A percentile compares a stretch with the other conserved stretches of the same genome.
Evolutionary conservation across 1,140 invertebrate species (phyloP).

Genomic region (Euura lappo): DNA sequence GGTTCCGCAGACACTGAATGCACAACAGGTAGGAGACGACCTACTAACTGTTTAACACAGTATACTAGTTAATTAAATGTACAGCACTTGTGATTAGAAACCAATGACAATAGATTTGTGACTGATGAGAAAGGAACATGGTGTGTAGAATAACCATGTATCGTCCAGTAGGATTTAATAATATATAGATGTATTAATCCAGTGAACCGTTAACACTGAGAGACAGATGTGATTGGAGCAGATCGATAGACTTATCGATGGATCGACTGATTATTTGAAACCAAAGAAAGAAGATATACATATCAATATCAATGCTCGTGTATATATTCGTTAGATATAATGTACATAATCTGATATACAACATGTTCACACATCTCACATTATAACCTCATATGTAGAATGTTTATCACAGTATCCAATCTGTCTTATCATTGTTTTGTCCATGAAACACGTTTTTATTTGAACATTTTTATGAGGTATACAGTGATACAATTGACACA

Average conservation of each 20-base stretch:
- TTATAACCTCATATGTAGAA: slow-evolving; percentile 62
- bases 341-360: slow-evolving; percentile 51
- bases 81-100: slow-evolving; percentile 58
- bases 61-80: slow-evolving; percentile 50
- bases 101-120: slow-evolving; percentile 10
- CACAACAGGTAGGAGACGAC: slow-evolving; percentile 74
- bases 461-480: slow-evolving; percentile 12
- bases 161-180: slow-evolving; percentile 48
- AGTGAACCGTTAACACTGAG: slow-evolving; percentile 56
- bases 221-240: slow-evolving; percentile 62
- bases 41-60: slow-evolving; percentile 45
- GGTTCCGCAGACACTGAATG: slow-evolving; percentile 78
- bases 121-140: slow-evolving; percentile 25
- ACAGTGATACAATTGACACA: slow-evolving; percentile 15
- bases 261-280: slow-evolving; percentile 23
- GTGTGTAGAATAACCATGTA: slow-evolving; percentile 53
- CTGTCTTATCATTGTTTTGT: slow-evolving; percentile 55
- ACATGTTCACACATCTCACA: slow-evolving; percentile 53
- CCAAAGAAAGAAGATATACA: slow-evolving; percentile 22
- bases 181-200: slow-evolving; percentile 49
- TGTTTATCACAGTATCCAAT: slow-evolving; percentile 70
- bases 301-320: slow-evolving; percentile 29
- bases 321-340: slow-evolving; percentile 43
- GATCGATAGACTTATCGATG: slow-evolving; percentile 18
- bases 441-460: slow-evolving; percentile 12